These are phyloP conservation scores for Drosophila athabasca DNA, from an alignment of 1,140 invertebrate species.

Conservation along the genomic window DNA sequence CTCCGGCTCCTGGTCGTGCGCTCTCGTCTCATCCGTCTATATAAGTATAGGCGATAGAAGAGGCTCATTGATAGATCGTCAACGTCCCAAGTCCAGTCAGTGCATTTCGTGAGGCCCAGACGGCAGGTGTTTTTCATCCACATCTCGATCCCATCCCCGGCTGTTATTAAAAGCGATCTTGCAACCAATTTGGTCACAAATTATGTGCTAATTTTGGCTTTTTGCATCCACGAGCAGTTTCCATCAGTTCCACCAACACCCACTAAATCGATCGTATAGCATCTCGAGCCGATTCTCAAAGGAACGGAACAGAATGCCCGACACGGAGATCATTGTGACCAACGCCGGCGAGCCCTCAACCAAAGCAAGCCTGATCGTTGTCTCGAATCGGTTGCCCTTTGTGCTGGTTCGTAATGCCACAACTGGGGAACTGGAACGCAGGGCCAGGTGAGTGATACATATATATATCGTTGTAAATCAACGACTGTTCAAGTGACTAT, in stretches of 20 bases:
- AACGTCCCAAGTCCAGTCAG: not conserved
- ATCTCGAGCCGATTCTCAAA: not conserved
- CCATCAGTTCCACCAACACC: conserved; percentile 15
- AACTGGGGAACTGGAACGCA: conserved; percentile 89
- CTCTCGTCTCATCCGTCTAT: no score
- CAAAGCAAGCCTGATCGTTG: conserved; percentile 92
- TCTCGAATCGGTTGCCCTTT: conserved; percentile 95
- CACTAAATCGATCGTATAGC: not conserved
- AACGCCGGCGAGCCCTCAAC: conserved; percentile 68
- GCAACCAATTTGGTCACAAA: conserved; percentile 17
- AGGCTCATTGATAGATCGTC: no score
- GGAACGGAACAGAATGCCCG: conserved; percentile 51
- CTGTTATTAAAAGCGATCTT: not conserved
- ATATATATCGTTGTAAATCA: not conserved
- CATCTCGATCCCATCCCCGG: not conserved
- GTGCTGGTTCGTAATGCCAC: conserved; percentile 90
- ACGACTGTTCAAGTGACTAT: no score
- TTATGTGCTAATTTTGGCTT: conserved; percentile 30
- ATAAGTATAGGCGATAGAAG: no score
- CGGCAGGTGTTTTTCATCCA: conserved; percentile 22
- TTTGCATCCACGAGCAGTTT: conserved; percentile 1
- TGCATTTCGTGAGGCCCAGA: not conserved
- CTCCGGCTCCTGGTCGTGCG: no score
- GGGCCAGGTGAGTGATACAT: conserved; percentile 91
- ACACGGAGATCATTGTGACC: conserved; percentile 82